Evolutionary conservation across 2,797 vertebrate genomes (phyloP), one percentile per base, ranked within the genome.

Genomic region (Peromyscus nudipes): DNA sequence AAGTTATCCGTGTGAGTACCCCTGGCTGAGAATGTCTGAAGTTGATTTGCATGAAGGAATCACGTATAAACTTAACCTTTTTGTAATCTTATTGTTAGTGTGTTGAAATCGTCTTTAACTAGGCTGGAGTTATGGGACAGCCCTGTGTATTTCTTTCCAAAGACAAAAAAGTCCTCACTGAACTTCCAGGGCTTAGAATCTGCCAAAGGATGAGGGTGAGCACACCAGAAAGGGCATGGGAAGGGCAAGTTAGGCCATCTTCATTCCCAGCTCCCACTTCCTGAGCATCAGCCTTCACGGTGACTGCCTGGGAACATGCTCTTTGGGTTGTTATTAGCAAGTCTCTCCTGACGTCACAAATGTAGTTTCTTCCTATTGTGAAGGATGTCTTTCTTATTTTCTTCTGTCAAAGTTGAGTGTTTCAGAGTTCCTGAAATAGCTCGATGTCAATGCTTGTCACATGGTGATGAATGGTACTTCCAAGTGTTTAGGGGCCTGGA

Each of bases 361-460:
- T 67, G 21, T n/a, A 81, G 71, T 95, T 87, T 12, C 73, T 73
- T 88, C 10, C 73, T 69, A 1, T 80, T 95, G 81, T 91, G 92
- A 91, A 46, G 83, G 69, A 71, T 71, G 67, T 95, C 84, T 96
- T 95, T 79, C 67, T 79, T 97, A 37, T 86, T 94, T 88, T 29
- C 89, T 95, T 92, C 80, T 96, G 69, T 96, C 57, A 91, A 71
- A 71, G 49, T 69, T 82, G 88, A 75, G 25, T 62, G 71, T 81
- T 69, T 94, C 27, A 84, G 87, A 77, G 67, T 31, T 73, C 67
- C 25, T 88, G 71, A 95, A 85, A 87, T 93, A 95, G 64, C 52
- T 83, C 77, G 25, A 89, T 75, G 91, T 83, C 92, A 73, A 1
- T 57, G 46, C 52, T 69, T 83, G 46, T 62, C 89, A 81, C n/a